These are phyloP conservation scores for Poecilia picta DNA, from an alignment of 2,797 vertebrate genomes.

Conservation along the genomic window DNA sequence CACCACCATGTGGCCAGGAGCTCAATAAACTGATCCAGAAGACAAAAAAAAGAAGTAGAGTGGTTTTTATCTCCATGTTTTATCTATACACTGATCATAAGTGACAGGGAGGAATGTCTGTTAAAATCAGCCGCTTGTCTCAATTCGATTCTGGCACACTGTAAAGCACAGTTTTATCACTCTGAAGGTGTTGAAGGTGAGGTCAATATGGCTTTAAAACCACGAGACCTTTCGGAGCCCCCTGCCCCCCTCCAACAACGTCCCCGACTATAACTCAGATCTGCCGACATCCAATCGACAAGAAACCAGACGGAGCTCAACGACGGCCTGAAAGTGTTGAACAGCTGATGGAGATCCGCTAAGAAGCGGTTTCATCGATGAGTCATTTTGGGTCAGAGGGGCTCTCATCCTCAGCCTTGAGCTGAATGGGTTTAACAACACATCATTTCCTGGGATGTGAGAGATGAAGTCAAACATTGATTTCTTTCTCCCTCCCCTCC, in stretches of 20 bases:
- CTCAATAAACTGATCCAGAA: conserved; percentile 10
- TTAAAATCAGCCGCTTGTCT: background rate
- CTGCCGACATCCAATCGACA: conserved; percentile 59
- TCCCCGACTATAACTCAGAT: conserved; percentile 56
- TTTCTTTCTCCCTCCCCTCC: conserved; percentile 33
- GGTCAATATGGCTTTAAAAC: conserved; percentile 38
- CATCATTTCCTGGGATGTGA: conserved; percentile 61
- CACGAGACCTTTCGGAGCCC: conserved; percentile 29
- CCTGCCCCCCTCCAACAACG: background rate
- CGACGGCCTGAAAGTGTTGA: conserved; percentile 66
- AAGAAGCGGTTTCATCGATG: conserved; percentile 64
- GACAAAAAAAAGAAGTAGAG: background rate
- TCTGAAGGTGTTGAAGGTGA: background rate
- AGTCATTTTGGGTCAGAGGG: conserved; percentile 70
- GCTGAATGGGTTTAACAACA: conserved; percentile 68
- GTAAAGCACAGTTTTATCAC: background rate
- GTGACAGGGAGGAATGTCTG: background rate
- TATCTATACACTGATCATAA: background rate
- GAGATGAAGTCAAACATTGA: conserved; percentile 73
- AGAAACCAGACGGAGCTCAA: conserved; percentile 67
- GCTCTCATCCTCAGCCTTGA: conserved; percentile 60
- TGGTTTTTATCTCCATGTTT: background rate
- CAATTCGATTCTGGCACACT: background rate
- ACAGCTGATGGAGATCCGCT: conserved; percentile 62
- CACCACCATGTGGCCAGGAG: conserved; percentile 69